A percentile compares a stretch with the other conserved stretches of the same genome.
These are phyloP conservation scores for Regulus satrapa DNA, from an alignment of 2,113 vertebrate genomes.

Conservation along the genomic window DNA sequence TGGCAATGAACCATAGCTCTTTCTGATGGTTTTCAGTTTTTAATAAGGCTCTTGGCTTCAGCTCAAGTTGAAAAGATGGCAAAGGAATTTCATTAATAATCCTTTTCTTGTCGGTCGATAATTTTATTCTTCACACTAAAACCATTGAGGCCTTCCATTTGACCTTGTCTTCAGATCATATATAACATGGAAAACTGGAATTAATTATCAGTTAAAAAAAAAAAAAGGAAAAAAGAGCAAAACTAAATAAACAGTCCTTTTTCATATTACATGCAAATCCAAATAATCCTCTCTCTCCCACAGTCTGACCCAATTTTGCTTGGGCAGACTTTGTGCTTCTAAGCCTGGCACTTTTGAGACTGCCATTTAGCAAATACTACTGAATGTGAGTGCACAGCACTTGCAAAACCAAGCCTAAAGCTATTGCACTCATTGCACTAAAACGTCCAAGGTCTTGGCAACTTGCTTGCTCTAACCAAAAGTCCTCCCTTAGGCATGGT, in stretches of 20 bases:
- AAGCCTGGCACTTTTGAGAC: background rate
- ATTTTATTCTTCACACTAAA: background rate
- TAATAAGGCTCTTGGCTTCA: background rate
- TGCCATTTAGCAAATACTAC: background rate
- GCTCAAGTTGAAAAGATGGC: background rate
- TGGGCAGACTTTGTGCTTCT: background rate
- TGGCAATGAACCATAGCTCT: background rate
- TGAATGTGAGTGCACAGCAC: background rate
- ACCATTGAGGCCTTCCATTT: background rate
- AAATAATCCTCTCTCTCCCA: conserved; percentile 6
- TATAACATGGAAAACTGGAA: background rate
- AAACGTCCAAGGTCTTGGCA: background rate
- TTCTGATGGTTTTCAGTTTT: background rate
- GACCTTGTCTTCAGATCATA: background rate
- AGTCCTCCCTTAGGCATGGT: background rate
- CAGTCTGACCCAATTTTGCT: conserved; percentile 24
- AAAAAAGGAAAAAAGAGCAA: accelerated
- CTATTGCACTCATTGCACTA: background rate
- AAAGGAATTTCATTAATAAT: background rate
- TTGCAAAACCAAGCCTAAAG: background rate
- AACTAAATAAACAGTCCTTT: background rate
- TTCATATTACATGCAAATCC: background rate
- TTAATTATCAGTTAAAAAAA: accelerated
- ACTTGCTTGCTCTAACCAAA: background rate
- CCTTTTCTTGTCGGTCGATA: background rate